These are phyloP conservation scores for Anticlea derivata DNA, from an alignment of 2,888 invertebrate species.

Conservation along the genomic window DNA sequence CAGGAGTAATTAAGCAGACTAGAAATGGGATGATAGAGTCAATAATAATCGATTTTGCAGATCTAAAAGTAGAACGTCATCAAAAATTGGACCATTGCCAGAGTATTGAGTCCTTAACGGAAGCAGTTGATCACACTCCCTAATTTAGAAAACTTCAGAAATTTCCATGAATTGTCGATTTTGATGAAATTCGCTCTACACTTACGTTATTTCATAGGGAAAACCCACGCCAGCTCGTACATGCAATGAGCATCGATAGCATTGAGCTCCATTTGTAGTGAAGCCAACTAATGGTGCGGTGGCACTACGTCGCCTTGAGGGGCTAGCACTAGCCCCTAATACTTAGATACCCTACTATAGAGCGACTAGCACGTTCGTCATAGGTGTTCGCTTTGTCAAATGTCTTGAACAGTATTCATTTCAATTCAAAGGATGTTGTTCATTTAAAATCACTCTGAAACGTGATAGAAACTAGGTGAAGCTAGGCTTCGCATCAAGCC, in stretches of 20 bases:
- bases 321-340: neutral
- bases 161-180: neutral
- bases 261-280: slow-evolving; percentile 28
- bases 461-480: too few species aligned
- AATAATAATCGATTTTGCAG: neutral
- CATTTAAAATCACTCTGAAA: too few species aligned
- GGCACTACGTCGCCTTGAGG: slow-evolving; percentile 2
- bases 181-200: neutral
- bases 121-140: slow-evolving; percentile 8
- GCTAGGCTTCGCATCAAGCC: too few species aligned
- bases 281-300: slow-evolving; percentile 44
- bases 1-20: too few species aligned
- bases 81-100: slow-evolving; percentile 28
- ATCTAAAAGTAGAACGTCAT: slow-evolving; percentile 16
- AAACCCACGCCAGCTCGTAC: neutral
- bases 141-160: slow-evolving; percentile 9
- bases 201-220: neutral
- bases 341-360: too few species aligned
- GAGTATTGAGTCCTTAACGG: slow-evolving; percentile 19
- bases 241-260: slow-evolving; percentile 22
- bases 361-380: too few species aligned
- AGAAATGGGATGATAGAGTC: too few species aligned
- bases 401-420: too few species aligned
- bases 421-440: too few species aligned
- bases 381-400: too few species aligned